Base-by-base conservation (phyloP, 2,797 vertebrate genomes). In the Xiphorhynchus erythropygius region DNA sequence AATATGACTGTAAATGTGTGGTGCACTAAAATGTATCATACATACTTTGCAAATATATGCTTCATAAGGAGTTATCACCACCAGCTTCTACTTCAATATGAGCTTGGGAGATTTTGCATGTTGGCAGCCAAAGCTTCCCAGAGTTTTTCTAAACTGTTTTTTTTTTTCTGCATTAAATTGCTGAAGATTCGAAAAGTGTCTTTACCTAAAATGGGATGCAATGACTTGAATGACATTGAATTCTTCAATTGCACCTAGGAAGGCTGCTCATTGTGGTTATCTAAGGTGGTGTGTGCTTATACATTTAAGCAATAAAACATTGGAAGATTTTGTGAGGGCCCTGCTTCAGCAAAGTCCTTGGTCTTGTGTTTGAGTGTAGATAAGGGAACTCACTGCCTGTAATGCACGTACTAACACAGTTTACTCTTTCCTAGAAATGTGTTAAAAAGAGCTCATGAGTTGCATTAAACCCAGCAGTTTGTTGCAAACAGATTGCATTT, bases 1-100 rank as follows among this genome's bases (percentile, higher is more conserved):
- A 10, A 33, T 28, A 44, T 4, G 11, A 44, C 13, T 71, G 23
- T 19, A 59, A 84, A 74, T 18, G 27, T 8, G 1, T 13, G 12
- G 6, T 44, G 12, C 44, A 57, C 21, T 83, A 35, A 76, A 65
- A 53, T 18, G 1, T 22, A 39, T 22, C 17, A 15, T n/a, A 4
- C 2, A 5, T 53, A 6, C 12, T 42, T 47, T 44, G 28, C 2
- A 1, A 21, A 10, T 0, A 2, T 39, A 19, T 67, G 30, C 33
- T 81, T 63, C 64, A 21, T 44, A 56, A 2, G 1, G 39, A 24
- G 32, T 30, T n/a, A 53, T 37, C 41, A 32, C 28, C 10, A 9
- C 11, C 16, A 33, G 8, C 9, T 78, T 70, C 37, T 60, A 11
- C 37, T 68, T 47, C 35, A 62, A 49, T 33, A 59, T 59, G 44